phyloP scores from a whole-genome alignment of 2,888 invertebrate species.

The Torymus aiolomorphi region DNA sequence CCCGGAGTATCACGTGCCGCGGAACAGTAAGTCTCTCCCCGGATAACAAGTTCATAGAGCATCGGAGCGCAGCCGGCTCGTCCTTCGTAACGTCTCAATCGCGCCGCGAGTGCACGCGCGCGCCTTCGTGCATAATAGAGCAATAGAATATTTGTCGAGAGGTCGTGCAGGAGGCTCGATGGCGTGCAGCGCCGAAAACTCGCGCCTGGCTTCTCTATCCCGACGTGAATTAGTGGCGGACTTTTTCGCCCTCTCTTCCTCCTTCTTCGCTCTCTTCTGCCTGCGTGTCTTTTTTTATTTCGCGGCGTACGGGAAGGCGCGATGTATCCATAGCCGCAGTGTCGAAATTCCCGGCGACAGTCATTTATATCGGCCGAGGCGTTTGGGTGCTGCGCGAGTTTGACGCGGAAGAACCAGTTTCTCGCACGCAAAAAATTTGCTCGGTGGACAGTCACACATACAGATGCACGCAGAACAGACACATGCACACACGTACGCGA shows the following conservation, averaged over 20 bases:
- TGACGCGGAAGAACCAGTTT: slow-evolving; percentile 44
- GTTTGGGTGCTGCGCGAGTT: slow-evolving; percentile 34
- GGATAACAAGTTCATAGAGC: slow-evolving; percentile 53
- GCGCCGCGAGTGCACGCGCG: slow-evolving; percentile 22
- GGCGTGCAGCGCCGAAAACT: slow-evolving; percentile 28
- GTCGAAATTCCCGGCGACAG: slow-evolving; percentile 37
- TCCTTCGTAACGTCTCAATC: slow-evolving; percentile 43
- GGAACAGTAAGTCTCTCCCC: slow-evolving; percentile 42
- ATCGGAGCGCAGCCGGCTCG: background rate
- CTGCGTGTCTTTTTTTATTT: background rate
- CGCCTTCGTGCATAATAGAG: slow-evolving; percentile 34
- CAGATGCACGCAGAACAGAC: background rate
- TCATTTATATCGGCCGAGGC: slow-evolving; percentile 39
- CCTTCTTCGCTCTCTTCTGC: background rate
- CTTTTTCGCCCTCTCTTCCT: slow-evolving; percentile 25
- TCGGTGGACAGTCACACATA: slow-evolving; percentile 5
- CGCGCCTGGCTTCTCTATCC: slow-evolving; percentile 20
- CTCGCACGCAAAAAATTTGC: slow-evolving; percentile 39
- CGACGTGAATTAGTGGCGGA: background rate
- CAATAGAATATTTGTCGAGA: slow-evolving; percentile 45
- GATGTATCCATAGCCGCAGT: slow-evolving; percentile 6
- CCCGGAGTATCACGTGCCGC: slow-evolving; percentile 51
- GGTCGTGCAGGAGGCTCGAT: slow-evolving; percentile 30
- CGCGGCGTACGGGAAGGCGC: background rate
- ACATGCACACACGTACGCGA: background rate